phyloP scores from a whole-genome alignment of 2,797 vertebrate species.

The Ibycter americanus region DNA sequence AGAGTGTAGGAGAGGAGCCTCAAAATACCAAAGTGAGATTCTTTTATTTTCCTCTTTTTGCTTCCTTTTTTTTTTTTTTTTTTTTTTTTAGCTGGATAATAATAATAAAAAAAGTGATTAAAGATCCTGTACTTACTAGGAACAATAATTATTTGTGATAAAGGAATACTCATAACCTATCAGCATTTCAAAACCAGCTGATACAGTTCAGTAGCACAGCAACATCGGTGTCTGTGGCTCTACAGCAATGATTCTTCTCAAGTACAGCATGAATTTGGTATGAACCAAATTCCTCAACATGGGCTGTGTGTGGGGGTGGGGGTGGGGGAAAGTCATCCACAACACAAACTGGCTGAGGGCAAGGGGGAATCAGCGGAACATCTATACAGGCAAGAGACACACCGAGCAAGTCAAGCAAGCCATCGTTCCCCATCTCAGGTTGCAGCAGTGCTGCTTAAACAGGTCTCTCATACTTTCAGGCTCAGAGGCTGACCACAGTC shows the following conservation, averaged over 20 bases:
- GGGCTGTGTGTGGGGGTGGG: no score
- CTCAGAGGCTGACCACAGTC: conserved; percentile 13
- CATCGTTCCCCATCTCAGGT: not conserved
- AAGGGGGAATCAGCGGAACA: not conserved
- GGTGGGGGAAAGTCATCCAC: not conserved
- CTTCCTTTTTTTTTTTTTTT: not conserved
- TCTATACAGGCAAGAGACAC: not conserved
- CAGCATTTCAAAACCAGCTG: not conserved
- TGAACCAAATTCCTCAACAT: not conserved
- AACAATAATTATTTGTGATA: not conserved
- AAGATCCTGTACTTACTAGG: not conserved
- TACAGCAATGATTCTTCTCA: not conserved
- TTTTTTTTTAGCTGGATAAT: not conserved
- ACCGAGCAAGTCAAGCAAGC: not conserved
- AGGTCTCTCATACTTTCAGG: not conserved
- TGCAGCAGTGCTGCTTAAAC: conserved; percentile 13
- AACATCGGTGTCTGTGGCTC: not conserved
- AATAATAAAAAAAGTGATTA: not conserved
- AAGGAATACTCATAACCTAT: conserved; percentile 30
- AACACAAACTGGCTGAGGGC: not conserved
- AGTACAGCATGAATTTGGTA: conserved; percentile 17
- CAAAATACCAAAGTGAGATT: not conserved
- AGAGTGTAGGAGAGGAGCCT: not conserved
- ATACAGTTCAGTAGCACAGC: not conserved
- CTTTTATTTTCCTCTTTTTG: not conserved